Evolutionary conservation across 2,113 vertebrate species (phyloP), one percentile per base, ranked within the genome.

Genomic region (Baryphthengus martii): DNA sequence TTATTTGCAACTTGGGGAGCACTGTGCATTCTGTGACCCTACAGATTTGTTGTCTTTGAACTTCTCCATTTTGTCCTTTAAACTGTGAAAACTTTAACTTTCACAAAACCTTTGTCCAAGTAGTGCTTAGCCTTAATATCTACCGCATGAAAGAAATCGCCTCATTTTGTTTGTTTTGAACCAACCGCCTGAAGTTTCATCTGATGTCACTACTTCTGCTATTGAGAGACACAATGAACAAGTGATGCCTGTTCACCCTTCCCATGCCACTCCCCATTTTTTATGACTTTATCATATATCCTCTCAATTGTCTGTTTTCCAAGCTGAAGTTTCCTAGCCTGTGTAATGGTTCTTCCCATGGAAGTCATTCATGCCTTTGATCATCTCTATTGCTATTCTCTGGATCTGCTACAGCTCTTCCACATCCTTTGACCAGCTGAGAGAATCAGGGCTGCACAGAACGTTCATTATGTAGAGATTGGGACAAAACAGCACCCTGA

Each of bases 251-350:
- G 10, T 89, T 95, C 56, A 95, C 33, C 59, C 47, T 93, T 71
- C 62, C 56, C 68, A 63, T 53, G 63, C 80, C 94, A 95, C 93
- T 90, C 90, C 90, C 5, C 85, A 89, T 97, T 93, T 95, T 93
- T 90, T 44, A 52, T 42, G 6, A 47, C 59, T 92, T 96, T 90
- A 86, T 96, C 75, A 90, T 59, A 39, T 83, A 84, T 62, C 16
- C 13, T 20, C 75, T 89, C 73, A 67, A 45, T 3, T n/a, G 33
- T 56, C 29, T 92, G 29, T 92, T 92, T 92, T 88, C 68, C 47
- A 74, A 39, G 68, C 3, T 81, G 35, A 92, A 52, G 71, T 67
- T 58, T 89, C 68, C 12, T 84, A 47, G 35, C 26, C 26, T 47
- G 14, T 67, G 45, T 39, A 88, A 92, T 86, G 86, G 28, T 21